Conservation (phyloP, 2,113 vertebrate species). For the Nymphicus hollandicus region DNA sequence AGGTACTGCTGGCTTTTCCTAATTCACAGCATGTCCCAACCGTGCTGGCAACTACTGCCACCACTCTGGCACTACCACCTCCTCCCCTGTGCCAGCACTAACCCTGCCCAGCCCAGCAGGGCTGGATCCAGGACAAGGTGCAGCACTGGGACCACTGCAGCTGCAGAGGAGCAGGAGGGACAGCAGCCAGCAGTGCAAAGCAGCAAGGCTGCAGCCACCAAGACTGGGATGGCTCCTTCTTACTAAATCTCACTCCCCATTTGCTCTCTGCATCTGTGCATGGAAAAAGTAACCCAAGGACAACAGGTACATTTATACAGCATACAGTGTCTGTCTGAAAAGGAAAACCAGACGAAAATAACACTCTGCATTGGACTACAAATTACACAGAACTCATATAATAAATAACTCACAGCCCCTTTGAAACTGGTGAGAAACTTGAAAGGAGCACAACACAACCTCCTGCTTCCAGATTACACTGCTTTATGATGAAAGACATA, state of each 20-base stretch:
- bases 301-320: not conserved
- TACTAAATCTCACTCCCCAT: not conserved
- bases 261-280: not conserved
- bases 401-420: not conserved
- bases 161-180: not conserved
- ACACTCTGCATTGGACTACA: not conserved
- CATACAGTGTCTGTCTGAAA: not conserved
- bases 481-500: constrained; percentile 31
- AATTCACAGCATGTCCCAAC: not conserved
- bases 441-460: not conserved
- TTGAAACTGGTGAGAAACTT: not conserved
- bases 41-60: not conserved
- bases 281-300: not conserved
- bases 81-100: too few relatives aligned
- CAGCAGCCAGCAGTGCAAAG: not conserved
- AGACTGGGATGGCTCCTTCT: not conserved
- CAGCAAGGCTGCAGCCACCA: not conserved
- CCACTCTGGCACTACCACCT: not conserved
- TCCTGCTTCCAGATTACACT: not conserved
- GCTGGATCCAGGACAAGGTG: not conserved
- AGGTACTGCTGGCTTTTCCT: not conserved
- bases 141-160: not conserved
- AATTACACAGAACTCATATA: not conserved
- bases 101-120: not conserved
- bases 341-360: not conserved